phyloP scores from a whole-genome alignment of 2,797 vertebrate genomes.

The Austrolebias charrua region DNA sequence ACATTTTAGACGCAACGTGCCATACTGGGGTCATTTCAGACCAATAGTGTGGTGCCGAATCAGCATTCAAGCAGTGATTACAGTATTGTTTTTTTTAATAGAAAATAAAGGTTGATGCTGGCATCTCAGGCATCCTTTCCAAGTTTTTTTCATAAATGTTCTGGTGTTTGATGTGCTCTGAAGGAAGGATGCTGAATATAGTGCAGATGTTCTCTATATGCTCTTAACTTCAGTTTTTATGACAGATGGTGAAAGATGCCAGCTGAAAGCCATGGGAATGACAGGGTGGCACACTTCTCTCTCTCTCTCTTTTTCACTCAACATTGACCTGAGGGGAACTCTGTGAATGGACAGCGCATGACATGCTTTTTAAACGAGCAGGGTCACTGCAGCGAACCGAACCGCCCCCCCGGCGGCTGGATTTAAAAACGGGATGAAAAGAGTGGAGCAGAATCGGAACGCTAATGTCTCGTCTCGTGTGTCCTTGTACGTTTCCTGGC shows the following conservation, averaged over 20 bases:
- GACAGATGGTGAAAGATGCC: slow-evolving; percentile 34
- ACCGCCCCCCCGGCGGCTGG: not conserved
- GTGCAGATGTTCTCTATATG: slow-evolving; percentile 56
- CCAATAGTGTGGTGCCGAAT: too few species aligned
- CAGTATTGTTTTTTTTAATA: too few species aligned
- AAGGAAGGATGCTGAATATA: slow-evolving; percentile 47
- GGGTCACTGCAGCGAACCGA: slow-evolving; percentile 37
- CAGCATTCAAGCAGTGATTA: too few species aligned
- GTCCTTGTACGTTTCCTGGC: slow-evolving; percentile 69
- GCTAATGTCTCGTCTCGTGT: slow-evolving; percentile 52
- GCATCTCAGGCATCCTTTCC: too few species aligned
- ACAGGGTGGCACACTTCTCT: slow-evolving; percentile 48
- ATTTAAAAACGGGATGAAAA: slow-evolving; percentile 4
- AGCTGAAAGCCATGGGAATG: slow-evolving; percentile 50
- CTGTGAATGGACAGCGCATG: slow-evolving; percentile 42
- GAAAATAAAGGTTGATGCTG: too few species aligned
- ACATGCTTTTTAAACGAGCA: slow-evolving; percentile 49
- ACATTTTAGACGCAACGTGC: not conserved
- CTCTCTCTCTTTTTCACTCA: slow-evolving; percentile 25
- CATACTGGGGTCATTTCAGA: too few species aligned
- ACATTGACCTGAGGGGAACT: slow-evolving; percentile 55
- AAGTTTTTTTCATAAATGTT: too few species aligned
- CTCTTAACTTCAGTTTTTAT: slow-evolving; percentile 58
- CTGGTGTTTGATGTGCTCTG: slow-evolving; percentile 3
- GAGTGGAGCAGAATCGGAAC: slow-evolving; percentile 33